phyloP scores from a whole-genome alignment of 2,113 vertebrate genomes.

The human region GRCh38 chr20:11853001-11853500 shows the following conservation, averaged over 20 bases:
- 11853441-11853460: neutral
- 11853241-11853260: neutral
- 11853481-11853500: constrained; percentile 45
- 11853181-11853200: neutral
- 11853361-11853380: neutral
- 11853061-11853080: neutral
- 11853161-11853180: neutral
- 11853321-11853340: neutral
- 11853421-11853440: constrained; percentile 30
- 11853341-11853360: neutral
- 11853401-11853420: neutral
- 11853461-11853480: constrained; percentile 29
- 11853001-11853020: neutral
- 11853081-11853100: neutral
- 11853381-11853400: neutral
- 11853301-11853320: neutral
- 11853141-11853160: neutral
- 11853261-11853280: neutral
- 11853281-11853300: neutral
- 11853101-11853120: neutral
- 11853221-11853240: neutral
- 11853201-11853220: neutral
- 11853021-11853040: neutral
- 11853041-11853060: neutral
- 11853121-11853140: neutral